Evolutionary conservation across 1,140 invertebrate species (phyloP), one percentile per base, ranked within the genome.

Genomic region (Drosophila pseudoobscura): DNA sequence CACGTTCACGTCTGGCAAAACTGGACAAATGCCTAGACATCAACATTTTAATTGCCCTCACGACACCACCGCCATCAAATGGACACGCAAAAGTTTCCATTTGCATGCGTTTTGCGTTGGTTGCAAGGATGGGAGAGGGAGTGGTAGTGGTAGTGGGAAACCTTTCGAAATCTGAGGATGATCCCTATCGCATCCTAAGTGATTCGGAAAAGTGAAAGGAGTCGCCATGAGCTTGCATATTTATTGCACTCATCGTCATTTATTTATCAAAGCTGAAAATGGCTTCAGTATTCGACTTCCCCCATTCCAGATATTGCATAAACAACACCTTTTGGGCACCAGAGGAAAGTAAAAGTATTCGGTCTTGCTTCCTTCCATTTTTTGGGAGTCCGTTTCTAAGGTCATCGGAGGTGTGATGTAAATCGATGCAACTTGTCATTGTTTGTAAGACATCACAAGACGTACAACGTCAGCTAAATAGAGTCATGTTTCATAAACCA

Each of bases 151-250:
- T 31, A 8, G n/a, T 17, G 26, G 39, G 29, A 51, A 35, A 50
- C 54, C 80, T 83, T 83, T 78, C 56, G 9, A 74, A 58, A 61
- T 51, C 49, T 61, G 75, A 8, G 62, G 72, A 69, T 85, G 65
- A 85, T 85, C 72, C 73, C 61, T 75, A 75, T 75, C 78, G 65
- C 57, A 76, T 59, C 70, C 70, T 39, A 55, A 57, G 29, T 41
- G 41, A 22, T 54, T 24, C 47, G 57, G 71, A 43, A 84, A 85
- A 84, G 80, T 84, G 80, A 84, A 84, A 84, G 80, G 80, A 84
- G 50, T 58, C 80, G 66, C 66, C 80, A 76, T 84, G 80, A 84
- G 80, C 63, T 69, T 84, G 80, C 80, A 84, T 84, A 79, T 85
- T 80, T 83, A 83, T 53, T 74, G 61, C 78, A 78, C 60, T 83